These are phyloP conservation scores for Musca domestica DNA, from an alignment of 1,140 invertebrate genomes.

Conservation along the genomic window DNA sequence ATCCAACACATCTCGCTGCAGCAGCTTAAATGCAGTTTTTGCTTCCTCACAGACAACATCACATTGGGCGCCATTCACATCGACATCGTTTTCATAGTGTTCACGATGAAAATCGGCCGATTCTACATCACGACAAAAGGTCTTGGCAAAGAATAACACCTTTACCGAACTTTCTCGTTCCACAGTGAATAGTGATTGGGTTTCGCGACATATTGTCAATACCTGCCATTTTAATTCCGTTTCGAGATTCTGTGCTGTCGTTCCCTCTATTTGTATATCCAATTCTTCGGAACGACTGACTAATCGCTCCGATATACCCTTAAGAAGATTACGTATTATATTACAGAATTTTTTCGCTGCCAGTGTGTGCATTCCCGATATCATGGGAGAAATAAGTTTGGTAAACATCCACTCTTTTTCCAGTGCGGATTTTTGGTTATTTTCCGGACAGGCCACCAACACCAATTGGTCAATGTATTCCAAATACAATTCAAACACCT, in stretches of 20 bases:
- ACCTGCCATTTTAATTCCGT: constrained; percentile 49
- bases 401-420: constrained; percentile 80
- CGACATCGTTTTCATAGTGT: constrained; percentile 53
- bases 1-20: constrained; percentile 62
- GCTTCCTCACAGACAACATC: constrained; percentile 58
- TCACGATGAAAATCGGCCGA: constrained; percentile 54
- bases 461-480: constrained; percentile 75
- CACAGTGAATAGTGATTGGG: constrained; percentile 75
- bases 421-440: constrained; percentile 72
- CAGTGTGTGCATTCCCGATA: constrained; percentile 65
- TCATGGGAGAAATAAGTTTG: constrained; percentile 67
- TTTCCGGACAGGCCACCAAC: constrained; percentile 65
- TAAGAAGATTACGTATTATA: constrained; percentile 51
- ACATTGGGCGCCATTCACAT: constrained; percentile 49
- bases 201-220: constrained; percentile 71
- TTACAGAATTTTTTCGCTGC: constrained; percentile 68
- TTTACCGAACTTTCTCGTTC: constrained; percentile 77
- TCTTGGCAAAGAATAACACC: constrained; percentile 75
- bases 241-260: constrained; percentile 36
- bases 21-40: constrained; percentile 64
- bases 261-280: constrained; percentile 40
- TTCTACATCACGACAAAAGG: constrained; percentile 69
- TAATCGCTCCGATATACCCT: constrained; percentile 43
- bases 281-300: constrained; percentile 42
- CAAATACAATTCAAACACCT: constrained; percentile 72